These are phyloP conservation scores for pig (Sus scrofa) DNA, from an alignment of 2,113 vertebrate species.

Conservation along the genomic window DNA sequence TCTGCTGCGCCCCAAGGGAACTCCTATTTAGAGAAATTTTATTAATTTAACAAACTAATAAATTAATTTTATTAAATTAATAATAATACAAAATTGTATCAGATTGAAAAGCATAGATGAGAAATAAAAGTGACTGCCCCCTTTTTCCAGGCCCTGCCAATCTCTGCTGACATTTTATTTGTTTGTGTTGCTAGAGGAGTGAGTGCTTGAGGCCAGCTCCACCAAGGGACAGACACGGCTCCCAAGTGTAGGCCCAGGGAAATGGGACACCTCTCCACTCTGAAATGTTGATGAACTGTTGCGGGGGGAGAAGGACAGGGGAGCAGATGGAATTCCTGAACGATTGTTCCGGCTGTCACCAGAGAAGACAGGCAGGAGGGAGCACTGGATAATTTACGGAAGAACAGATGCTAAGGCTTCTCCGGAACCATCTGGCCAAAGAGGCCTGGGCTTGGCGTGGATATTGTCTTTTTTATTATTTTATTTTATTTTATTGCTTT, in stretches of 20 bases:
- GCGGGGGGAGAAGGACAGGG: slow-evolving; percentile 84
- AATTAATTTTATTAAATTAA: slow-evolving; percentile 21
- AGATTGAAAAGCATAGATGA: not conserved
- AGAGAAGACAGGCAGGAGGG: slow-evolving; percentile 83
- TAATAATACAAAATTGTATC: not conserved
- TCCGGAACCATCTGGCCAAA: slow-evolving; percentile 87
- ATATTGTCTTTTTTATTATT: slow-evolving; percentile 39
- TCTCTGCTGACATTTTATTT: slow-evolving; percentile 50
- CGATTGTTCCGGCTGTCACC: slow-evolving; percentile 90
- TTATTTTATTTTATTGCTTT: too few species aligned
- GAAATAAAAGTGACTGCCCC: not conserved
- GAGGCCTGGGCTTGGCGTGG: slow-evolving; percentile 68
- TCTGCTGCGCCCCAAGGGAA: too few species aligned
- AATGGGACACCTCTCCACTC: slow-evolving; percentile 74
- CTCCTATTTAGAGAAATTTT: too few species aligned
- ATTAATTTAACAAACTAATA: too few species aligned
- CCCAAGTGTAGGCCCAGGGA: slow-evolving; percentile 54
- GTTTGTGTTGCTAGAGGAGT: not conserved
- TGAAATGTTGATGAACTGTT: slow-evolving; percentile 90
- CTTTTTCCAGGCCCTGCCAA: not conserved
- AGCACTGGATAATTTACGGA: slow-evolving; percentile 89
- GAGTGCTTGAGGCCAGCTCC: not conserved
- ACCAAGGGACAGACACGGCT: not conserved
- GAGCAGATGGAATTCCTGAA: slow-evolving; percentile 90
- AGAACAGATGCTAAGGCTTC: slow-evolving; percentile 84